Conservation (phyloP, 2,888 invertebrate species). For the Amblyjoppa fuscipennis region DNA sequence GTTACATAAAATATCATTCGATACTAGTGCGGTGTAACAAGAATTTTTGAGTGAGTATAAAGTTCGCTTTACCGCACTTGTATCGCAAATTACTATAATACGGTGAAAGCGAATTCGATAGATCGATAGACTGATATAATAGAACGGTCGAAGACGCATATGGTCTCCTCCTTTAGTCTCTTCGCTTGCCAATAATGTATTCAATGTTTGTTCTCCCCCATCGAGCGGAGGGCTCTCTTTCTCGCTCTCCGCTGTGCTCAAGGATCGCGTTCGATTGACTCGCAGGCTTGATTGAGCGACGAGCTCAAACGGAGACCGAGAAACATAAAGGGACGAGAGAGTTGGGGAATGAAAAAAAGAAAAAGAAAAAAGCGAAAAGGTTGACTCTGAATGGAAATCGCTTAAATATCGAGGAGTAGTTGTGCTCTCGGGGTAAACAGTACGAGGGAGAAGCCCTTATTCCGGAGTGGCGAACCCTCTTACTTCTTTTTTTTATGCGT, state of each 20-base stretch:
- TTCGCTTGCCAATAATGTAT: conserved; percentile 63
- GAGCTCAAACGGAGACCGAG: conserved; percentile 28
- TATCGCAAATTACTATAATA: not conserved
- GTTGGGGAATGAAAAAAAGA: conserved; percentile 47
- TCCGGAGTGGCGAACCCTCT: conserved; percentile 58
- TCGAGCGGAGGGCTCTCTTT: conserved; percentile 53
- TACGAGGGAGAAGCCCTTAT: conserved; percentile 41
- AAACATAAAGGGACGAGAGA: conserved; percentile 26
- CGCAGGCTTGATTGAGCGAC: conserved; percentile 65
- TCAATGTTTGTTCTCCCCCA: conserved; percentile 67
- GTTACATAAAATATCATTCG: too few relatives aligned
- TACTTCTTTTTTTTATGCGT: conserved; percentile 40
- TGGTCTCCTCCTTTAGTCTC: conserved; percentile 56
- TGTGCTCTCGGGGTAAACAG: conserved; percentile 64
- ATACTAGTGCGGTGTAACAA: too few relatives aligned
- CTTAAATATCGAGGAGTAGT: conserved; percentile 68
- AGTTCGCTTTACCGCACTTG: too few relatives aligned
- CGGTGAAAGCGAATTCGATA: not conserved
- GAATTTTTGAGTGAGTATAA: too few relatives aligned
- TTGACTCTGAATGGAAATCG: conserved; percentile 66
- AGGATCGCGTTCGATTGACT: conserved; percentile 67
- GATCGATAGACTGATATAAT: not conserved
- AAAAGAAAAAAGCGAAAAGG: conserved; percentile 56
- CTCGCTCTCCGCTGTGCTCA: conserved; percentile 57
- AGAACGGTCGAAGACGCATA: conserved; percentile 54